These are phyloP conservation scores for Cephus spinipes DNA, from an alignment of 2,888 invertebrate genomes.

Conservation along the genomic window DNA sequence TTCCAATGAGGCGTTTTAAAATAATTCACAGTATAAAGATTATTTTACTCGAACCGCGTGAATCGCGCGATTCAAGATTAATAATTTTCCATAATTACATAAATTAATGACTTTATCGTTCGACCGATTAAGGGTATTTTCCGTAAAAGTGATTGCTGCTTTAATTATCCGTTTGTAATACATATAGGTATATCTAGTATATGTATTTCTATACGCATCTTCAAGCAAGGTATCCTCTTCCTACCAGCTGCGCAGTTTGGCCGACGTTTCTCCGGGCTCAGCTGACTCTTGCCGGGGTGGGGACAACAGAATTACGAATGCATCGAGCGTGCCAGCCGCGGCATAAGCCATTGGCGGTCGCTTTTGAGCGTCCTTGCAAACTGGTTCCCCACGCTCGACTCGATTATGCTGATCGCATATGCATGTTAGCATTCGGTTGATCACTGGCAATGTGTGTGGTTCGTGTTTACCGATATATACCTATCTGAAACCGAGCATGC, in stretches of 20 bases:
- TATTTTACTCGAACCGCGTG: neutral
- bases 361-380: conserved; percentile 64
- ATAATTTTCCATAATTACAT: neutral
- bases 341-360: conserved; percentile 52
- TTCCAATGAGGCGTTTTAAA: neutral
- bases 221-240: neutral
- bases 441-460: conserved; percentile 31
- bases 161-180: neutral
- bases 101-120: neutral
- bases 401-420: conserved; percentile 64
- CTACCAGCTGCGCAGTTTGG: conserved; percentile 21
- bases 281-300: conserved; percentile 39
- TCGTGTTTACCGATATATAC: conserved; percentile 41
- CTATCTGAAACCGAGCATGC: neutral
- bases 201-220: neutral
- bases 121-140: neutral
- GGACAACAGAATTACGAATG: conserved; percentile 55
- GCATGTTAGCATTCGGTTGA: conserved; percentile 57
- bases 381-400: conserved; percentile 62
- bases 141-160: neutral
- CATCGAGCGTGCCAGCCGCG: conserved; percentile 46
- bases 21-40: neutral
- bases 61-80: neutral
- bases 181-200: neutral
- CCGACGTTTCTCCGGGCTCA: conserved; percentile 29